Evolutionary conservation across 2,888 invertebrate species (phyloP).

Genomic region (Agonopterix alstromeriana): DNA sequence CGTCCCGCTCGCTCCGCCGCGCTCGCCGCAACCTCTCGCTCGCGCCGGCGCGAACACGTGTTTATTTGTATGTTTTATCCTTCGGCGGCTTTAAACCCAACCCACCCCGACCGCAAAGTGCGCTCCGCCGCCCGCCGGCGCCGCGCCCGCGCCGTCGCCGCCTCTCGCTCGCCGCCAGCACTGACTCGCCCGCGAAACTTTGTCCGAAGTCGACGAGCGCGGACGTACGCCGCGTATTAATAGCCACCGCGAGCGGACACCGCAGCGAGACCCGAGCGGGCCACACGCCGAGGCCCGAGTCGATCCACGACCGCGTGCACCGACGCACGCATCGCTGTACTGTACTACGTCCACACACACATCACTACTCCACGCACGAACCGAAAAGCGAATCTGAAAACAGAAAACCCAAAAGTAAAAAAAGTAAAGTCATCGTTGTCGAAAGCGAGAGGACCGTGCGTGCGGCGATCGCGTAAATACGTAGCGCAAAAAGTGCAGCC

Average conservation of each 20-base stretch:
- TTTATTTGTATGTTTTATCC: conserved; percentile 80
- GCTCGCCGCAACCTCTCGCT: conserved; percentile 61
- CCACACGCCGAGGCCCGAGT: conserved; percentile 38
- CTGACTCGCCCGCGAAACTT: conserved; percentile 72
- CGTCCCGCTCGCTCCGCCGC: conserved; percentile 61
- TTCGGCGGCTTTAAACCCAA: conserved; percentile 81
- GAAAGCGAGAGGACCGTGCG: conserved; percentile 62
- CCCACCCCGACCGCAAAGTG: conserved; percentile 82
- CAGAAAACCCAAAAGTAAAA: conserved; percentile 31
- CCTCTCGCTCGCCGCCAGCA: conserved; percentile 59
- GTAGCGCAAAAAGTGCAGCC: conserved; percentile 70
- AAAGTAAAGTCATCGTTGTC: conserved; percentile 14
- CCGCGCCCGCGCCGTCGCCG: conserved; percentile 59
- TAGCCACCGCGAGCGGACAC: conserved; percentile 67
- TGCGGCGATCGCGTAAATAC: conserved; percentile 64
- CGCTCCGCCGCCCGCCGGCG: conserved; percentile 77
- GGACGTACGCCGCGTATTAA: conserved; percentile 73
- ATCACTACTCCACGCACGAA: conserved; percentile 23
- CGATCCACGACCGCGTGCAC: conserved; percentile 38
- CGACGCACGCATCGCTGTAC: conserved; percentile 49
- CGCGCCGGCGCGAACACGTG: conserved; percentile 80
- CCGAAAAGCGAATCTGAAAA: conserved; percentile 26
- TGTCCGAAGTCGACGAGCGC: conserved; percentile 74
- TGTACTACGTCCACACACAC: conserved; percentile 25
- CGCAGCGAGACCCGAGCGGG: conserved; percentile 43